A percentile compares a stretch with the other conserved stretches of the same genome.
These are phyloP conservation scores for Anableps anableps DNA, from an alignment of 2,797 vertebrate species.

Conservation along the genomic window DNA sequence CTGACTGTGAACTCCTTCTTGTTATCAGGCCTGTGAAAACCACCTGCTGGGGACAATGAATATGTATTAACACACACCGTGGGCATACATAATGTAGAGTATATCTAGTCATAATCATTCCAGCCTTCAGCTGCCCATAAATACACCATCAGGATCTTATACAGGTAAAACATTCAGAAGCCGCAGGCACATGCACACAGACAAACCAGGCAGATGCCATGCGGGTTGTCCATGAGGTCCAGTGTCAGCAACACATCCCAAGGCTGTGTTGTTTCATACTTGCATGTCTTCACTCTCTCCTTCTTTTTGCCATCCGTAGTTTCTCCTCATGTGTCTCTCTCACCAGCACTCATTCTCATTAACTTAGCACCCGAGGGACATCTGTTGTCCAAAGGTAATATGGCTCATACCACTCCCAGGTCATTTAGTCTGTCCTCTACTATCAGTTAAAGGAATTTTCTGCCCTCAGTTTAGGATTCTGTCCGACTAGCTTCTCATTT, in stretches of 20 bases:
- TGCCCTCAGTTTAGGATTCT: constrained; percentile 28
- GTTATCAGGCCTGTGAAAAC: constrained; percentile 49
- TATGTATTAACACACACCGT: constrained; percentile 69
- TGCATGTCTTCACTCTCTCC: constrained; percentile 34
- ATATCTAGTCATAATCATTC: constrained; percentile 24
- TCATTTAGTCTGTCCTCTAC: constrained; percentile 62
- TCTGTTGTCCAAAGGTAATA: constrained; percentile 67
- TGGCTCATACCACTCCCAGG: constrained; percentile 46
- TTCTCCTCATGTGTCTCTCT: constrained; percentile 27
- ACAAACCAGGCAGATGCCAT: constrained; percentile 39
- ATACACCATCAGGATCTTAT: constrained; percentile 19
- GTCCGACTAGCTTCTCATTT: constrained; percentile 35
- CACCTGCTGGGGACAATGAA: constrained; percentile 69
- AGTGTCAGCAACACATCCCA: constrained; percentile 59
- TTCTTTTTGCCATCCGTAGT: constrained; percentile 40
- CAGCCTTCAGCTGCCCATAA: constrained; percentile 16
- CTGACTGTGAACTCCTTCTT: constrained; percentile 42
- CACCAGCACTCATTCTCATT: constrained; percentile 33
- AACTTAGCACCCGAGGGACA: constrained; percentile 54
- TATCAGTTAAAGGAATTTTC: constrained; percentile 49
- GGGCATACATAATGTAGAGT: constrained; percentile 25
- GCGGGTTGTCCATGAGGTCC: constrained; percentile 45
- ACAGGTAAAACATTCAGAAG: constrained; percentile 20
- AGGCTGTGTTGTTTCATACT: constrained; percentile 41
- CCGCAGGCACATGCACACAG: constrained; percentile 28